Evolutionary conservation across 2,888 invertebrate genomes (phyloP).

Genomic region (Diarsia mendica): DNA sequence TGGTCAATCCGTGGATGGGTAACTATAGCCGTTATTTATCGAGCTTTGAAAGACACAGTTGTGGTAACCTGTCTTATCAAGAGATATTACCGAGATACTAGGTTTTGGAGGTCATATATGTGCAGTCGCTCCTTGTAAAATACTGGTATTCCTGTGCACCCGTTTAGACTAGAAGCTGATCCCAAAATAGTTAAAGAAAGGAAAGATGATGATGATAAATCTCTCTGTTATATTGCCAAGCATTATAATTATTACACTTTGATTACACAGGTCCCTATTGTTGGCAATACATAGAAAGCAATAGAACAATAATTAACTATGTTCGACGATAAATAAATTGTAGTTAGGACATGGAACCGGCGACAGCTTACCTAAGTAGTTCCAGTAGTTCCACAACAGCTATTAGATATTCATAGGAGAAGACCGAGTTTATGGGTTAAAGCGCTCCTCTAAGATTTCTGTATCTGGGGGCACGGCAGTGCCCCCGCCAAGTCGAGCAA

Average conservation of each 20-base stretch:
- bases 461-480: too few species aligned
- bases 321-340: slow-evolving; percentile 70
- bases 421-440: slow-evolving; percentile 64
- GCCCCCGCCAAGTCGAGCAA: too few species aligned
- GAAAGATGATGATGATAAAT: not conserved
- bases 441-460: slow-evolving; percentile 57
- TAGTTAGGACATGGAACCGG: slow-evolving; percentile 61
- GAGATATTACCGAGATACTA: not conserved
- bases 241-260: slow-evolving; percentile 21
- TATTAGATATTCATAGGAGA: slow-evolving; percentile 70
- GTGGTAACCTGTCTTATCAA: not conserved
- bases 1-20: not conserved
- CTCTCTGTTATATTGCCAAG: not conserved
- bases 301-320: slow-evolving; percentile 64
- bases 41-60: not conserved
- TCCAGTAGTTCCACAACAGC: slow-evolving; percentile 67
- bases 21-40: not conserved
- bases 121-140: not conserved
- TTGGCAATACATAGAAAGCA: slow-evolving; percentile 25
- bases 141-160: not conserved
- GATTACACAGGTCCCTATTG: slow-evolving; percentile 26
- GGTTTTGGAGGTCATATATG: not conserved
- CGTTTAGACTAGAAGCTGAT: not conserved
- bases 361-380: slow-evolving; percentile 68
- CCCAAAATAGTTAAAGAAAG: not conserved